Conservation (phyloP, 1,140 invertebrate species). For the Drosophila littoralis region DNA sequence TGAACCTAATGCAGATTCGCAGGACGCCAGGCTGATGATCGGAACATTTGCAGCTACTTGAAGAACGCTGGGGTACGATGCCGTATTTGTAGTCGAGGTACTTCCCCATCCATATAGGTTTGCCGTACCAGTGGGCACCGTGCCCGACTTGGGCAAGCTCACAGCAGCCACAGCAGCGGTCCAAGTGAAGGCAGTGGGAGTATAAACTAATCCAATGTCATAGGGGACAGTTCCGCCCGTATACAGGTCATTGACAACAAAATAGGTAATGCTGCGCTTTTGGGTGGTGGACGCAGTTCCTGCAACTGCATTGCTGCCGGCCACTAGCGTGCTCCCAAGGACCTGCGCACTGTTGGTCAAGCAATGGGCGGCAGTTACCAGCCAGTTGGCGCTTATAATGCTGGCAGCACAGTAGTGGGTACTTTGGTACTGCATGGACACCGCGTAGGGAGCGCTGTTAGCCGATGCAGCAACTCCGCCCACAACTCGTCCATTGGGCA, state of each 20-base stretch:
- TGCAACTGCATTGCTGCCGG: constrained; percentile 67
- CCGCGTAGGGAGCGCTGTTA: constrained; percentile 79
- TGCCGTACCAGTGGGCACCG: constrained; percentile 83
- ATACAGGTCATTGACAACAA: constrained; percentile 68
- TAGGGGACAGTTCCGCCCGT: constrained; percentile 84
- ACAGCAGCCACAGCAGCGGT: constrained; percentile 84
- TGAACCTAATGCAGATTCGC: constrained; percentile 68
- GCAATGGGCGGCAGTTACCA: constrained; percentile 85
- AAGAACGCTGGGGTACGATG: constrained; percentile 77
- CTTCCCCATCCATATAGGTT: constrained; percentile 85
- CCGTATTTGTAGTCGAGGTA: constrained; percentile 78
- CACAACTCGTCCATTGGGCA: constrained; percentile 72
- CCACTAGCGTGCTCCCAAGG: constrained; percentile 61
- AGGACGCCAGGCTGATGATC: constrained; percentile 67
- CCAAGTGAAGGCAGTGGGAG: constrained; percentile 84
- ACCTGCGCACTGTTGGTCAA: constrained; percentile 69
- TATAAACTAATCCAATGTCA: constrained; percentile 86
- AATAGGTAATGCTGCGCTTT: constrained; percentile 65
- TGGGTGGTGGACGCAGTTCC: constrained; percentile 70
- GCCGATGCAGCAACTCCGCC: constrained; percentile 66
- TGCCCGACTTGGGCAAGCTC: constrained; percentile 79
- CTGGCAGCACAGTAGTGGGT: constrained; percentile 86
- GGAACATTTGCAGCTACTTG: constrained; percentile 79
- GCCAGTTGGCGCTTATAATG: constrained; percentile 85
- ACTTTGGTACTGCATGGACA: constrained; percentile 71